Percentiles rank a stretch among this genome's conserved stretches.
These are phyloP conservation scores for Sebastes minor DNA, from an alignment of 2,797 vertebrate genomes.

Conservation along the genomic window DNA sequence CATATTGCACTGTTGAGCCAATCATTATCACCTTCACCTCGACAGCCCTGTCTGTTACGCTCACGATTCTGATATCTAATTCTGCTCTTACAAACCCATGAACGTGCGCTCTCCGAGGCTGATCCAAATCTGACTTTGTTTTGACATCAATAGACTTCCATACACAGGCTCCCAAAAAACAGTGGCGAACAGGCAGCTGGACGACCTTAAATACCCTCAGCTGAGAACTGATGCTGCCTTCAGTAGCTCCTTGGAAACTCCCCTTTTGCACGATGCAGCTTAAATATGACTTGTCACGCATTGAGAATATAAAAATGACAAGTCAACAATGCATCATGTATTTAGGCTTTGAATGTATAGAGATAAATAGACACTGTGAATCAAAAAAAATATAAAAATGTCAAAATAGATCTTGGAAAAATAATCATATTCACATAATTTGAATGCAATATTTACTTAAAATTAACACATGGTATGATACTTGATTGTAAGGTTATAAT, in stretches of 20 bases:
- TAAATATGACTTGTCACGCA: background rate
- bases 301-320: background rate
- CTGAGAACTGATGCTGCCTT: constrained; percentile 43
- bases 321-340: background rate
- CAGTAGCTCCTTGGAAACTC: constrained; percentile 29
- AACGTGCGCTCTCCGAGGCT: background rate
- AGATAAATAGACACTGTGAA: background rate
- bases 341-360: background rate
- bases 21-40: too few species aligned
- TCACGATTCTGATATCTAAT: background rate
- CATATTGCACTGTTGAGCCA: too few species aligned
- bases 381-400: background rate
- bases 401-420: background rate
- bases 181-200: constrained; percentile 16
- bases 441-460: background rate
- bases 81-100: background rate
- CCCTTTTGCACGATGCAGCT: background rate
- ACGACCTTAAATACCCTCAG: constrained; percentile 64
- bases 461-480: background rate
- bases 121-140: too few species aligned
- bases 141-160: background rate
- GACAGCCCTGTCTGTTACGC: background rate
- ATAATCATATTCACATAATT: background rate
- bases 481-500: background rate
- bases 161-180: background rate